Base-by-base conservation (phyloP, 2,888 invertebrate genomes). In the Bimastos eiseni region DNA sequence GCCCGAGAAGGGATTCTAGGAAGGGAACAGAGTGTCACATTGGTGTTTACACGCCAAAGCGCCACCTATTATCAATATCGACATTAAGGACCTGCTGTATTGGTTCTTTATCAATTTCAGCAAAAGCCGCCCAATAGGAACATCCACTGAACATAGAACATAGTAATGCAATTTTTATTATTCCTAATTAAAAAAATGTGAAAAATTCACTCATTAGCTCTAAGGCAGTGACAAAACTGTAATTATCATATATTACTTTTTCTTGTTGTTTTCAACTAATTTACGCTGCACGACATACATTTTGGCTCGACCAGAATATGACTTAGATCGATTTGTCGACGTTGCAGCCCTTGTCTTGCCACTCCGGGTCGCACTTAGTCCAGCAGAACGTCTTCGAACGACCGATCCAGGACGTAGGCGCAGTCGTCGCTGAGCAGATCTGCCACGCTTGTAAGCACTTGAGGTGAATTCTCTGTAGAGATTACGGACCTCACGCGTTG, bases 361-460 rank as follows among this genome's bases (percentile, higher is more conserved):
- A 36, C 86, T 86, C 36, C 86, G 34, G 86, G 13, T 86, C 17
- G 86, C 34, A 24, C 37, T 86, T 33, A 86, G 86, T 86, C 86
- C 86, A 37, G 36, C n/a, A 21, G 86, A 86, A 17, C 86, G 86
- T 15, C 86, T 86, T 33, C 86, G 86, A 13, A 36, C 86, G 24
- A 86, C 86, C 36, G 86, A 86, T 37, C 86, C 86, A 24, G 86
- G 86, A n/a, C 86, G 34, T 15, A 86, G 86, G n/a, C 86, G 86
- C 33, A 86, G 36, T 30, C 86, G 34, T 36, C 34, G 86, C 13
- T 86, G 86, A 8, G 86, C 17, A 30, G 86, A 86, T 37, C 86
- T 34, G 86, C 86, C 86, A 37, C 36, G 86, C 15, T 86, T 86
- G 37, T 36, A 8, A 21, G 86, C 34, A 24, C 86, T 37, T 36